phyloP scores from a whole-genome alignment of 2,113 vertebrate genomes.

The Burhinus oedicnemus region DNA sequence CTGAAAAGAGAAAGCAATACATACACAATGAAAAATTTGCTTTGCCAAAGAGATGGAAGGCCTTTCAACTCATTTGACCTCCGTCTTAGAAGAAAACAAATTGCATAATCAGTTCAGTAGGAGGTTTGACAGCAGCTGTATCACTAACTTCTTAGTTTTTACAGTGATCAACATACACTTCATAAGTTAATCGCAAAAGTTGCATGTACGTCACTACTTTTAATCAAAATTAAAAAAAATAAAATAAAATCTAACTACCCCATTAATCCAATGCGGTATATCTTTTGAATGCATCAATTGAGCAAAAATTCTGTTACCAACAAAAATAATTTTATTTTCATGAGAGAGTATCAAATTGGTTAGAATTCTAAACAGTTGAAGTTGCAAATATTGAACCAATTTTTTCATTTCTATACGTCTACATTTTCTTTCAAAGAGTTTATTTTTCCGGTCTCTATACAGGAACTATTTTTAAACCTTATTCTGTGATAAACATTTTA shows the following conservation, averaged over 20 bases:
- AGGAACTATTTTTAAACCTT: not conserved
- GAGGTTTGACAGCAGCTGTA: not conserved
- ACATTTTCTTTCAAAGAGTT: not conserved
- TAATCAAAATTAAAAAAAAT: not conserved
- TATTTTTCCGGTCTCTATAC: not conserved
- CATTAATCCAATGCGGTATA: not conserved
- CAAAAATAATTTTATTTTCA: not conserved
- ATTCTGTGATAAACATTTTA: not conserved
- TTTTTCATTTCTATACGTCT: not conserved
- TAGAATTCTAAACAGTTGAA: not conserved
- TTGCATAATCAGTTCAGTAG: not conserved
- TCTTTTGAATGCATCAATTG: not conserved
- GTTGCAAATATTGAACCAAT: not conserved
- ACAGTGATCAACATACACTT: not conserved
- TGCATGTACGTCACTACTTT: not conserved
- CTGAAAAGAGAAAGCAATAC: not conserved
- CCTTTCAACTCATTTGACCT: not conserved
- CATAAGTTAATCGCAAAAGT: not conserved
- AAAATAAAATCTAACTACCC: not conserved
- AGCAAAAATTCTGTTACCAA: not conserved
- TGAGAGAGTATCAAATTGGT: not conserved
- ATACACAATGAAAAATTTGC: not conserved
- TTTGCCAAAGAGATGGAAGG: not conserved
- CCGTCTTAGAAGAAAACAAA: not conserved
- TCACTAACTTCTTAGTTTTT: not conserved